Percentiles rank a stretch among this genome's conserved stretches.
These are phyloP conservation scores for Bungarus multicinctus DNA, from an alignment of 2,113 vertebrate species.

Conservation along the genomic window DNA sequence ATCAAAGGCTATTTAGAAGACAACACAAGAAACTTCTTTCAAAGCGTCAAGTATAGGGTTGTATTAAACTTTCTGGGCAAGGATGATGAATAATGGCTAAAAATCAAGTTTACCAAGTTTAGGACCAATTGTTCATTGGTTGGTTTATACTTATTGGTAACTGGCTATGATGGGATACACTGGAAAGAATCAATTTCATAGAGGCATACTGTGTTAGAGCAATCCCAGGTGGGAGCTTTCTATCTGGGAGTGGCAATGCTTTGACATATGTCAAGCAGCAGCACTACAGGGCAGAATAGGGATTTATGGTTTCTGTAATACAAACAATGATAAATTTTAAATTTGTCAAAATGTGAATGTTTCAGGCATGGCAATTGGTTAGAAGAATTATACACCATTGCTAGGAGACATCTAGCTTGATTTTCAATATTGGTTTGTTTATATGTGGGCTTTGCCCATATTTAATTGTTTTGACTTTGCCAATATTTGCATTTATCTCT, in stretches of 20 bases:
- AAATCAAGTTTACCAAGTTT: not conserved
- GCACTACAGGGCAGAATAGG: not conserved
- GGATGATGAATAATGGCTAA: not conserved
- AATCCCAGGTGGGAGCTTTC: not conserved
- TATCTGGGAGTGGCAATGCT: not conserved
- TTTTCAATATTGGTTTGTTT: not conserved
- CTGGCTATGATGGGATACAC: not conserved
- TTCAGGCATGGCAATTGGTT: not conserved
- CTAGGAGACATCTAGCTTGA: not conserved
- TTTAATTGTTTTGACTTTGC: not conserved
- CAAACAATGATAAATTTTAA: not conserved
- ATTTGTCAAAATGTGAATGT: not conserved
- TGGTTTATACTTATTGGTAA: not conserved
- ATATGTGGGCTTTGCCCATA: not conserved
- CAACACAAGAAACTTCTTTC: not conserved
- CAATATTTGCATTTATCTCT: not conserved
- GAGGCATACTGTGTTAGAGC: not conserved
- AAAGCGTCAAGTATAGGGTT: not conserved
- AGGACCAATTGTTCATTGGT: not conserved
- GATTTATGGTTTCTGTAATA: not conserved
- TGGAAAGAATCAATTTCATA: not conserved
- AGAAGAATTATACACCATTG: not conserved
- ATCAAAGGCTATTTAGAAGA: not conserved
- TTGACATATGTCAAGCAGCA: not conserved
- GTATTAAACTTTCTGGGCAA: not conserved